A percentile compares a stretch with the other conserved stretches of the same genome.
These are phyloP conservation scores for Ursus arctos DNA, from an alignment of 2,113 vertebrate species.

Conservation along the genomic window DNA sequence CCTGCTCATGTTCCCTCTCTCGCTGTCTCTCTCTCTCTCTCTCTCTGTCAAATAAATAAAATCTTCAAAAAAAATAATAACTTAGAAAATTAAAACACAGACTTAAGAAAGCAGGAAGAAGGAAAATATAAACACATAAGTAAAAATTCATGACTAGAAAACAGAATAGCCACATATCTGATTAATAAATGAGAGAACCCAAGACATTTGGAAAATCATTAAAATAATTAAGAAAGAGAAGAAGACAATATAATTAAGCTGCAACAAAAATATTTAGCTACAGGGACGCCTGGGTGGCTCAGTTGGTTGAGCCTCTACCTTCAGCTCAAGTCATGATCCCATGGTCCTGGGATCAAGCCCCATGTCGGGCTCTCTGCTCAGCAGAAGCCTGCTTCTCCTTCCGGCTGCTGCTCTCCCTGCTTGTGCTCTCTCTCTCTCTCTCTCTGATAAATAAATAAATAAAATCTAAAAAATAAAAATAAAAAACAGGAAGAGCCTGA, in stretches of 20 bases:
- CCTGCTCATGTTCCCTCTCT: too few species aligned
- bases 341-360: too few species aligned
- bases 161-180: background rate
- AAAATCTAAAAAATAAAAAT: too few species aligned
- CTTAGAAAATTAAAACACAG: background rate
- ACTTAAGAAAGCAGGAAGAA: background rate
- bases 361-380: too few species aligned
- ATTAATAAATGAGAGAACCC: background rate
- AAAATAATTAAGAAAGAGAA: conserved; percentile 8
- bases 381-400: too few species aligned
- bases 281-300: background rate
- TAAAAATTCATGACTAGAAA: conserved; percentile 4
- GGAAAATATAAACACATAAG: background rate
- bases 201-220: background rate
- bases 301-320: background rate
- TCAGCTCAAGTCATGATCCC: background rate
- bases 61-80: background rate
- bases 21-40: too few species aligned
- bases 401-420: too few species aligned
- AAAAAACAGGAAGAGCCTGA: too few species aligned
- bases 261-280: background rate
- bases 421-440: too few species aligned
- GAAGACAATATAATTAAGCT: background rate
- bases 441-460: too few species aligned
- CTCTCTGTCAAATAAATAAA: too few species aligned